phyloP scores from a whole-genome alignment of 2,113 vertebrate genomes.

The Halichoeres trimaculatus region DNA sequence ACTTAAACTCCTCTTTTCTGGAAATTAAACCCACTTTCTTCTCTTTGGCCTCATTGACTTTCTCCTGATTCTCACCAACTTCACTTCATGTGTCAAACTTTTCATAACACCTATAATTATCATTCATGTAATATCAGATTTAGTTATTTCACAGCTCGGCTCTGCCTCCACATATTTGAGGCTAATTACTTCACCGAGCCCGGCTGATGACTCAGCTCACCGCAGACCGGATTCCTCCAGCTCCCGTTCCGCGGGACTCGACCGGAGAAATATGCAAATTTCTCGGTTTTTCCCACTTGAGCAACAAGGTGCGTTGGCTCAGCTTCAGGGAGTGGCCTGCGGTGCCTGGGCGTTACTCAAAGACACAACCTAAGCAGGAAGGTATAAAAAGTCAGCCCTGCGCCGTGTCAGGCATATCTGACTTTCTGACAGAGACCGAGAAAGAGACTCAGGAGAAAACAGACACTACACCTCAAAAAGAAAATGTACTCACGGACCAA shows the following conservation, averaged over 20 bases:
- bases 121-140: too few relatives aligned
- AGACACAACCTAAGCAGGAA: conserved; percentile 3
- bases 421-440: background rate
- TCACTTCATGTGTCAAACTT: too few relatives aligned
- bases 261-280: background rate
- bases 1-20: too few relatives aligned
- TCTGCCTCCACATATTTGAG: background rate
- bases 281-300: conserved; percentile 23
- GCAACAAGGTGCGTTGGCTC: conserved; percentile 26
- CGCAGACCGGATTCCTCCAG: background rate
- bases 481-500: conserved; percentile 68
- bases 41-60: too few relatives aligned
- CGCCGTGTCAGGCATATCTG: accelerated
- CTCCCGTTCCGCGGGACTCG: background rate
- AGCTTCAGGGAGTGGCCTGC: conserved; percentile 26
- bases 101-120: too few relatives aligned
- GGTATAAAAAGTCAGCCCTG: conserved; percentile 33
- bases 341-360: conserved; percentile 10
- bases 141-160: background rate
- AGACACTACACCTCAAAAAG: background rate
- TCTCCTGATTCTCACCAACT: too few relatives aligned
- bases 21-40: too few relatives aligned
- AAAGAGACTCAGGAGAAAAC: background rate
- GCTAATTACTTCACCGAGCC: background rate
- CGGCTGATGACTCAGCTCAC: conserved; percentile 1